A percentile compares a stretch with the other conserved stretches of the same genome.
These are phyloP conservation scores for Rissa tridactyla DNA, from an alignment of 2,113 vertebrate species.

Conservation along the genomic window DNA sequence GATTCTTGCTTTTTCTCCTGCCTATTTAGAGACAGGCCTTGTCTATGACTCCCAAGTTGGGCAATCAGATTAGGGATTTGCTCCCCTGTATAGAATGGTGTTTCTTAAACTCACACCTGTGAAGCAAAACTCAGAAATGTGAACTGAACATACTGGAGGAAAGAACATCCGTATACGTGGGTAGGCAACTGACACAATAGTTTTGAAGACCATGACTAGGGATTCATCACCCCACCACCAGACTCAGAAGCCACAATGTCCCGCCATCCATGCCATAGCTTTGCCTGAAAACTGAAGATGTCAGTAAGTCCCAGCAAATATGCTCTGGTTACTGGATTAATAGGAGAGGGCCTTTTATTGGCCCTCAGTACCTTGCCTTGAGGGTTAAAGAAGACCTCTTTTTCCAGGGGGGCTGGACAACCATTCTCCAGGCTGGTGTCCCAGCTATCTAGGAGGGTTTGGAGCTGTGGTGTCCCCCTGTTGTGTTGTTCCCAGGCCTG, in stretches of 20 bases:
- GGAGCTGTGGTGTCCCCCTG: neutral
- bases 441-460: neutral
- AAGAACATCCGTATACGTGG: accelerated
- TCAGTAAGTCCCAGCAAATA: slow-evolving; percentile 34
- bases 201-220: neutral
- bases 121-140: neutral
- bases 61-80: neutral
- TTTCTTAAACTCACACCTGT: neutral
- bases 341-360: neutral
- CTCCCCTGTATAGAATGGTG: neutral
- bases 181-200: neutral
- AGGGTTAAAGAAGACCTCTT: neutral
- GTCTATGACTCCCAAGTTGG: neutral
- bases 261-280: neutral
- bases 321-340: neutral
- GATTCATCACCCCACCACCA: neutral
- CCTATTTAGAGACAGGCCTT: neutral
- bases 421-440: neutral
- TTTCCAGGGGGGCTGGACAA: neutral
- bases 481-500: neutral
- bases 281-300: slow-evolving; percentile 51
- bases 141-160: neutral
- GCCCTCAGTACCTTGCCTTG: neutral
- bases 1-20: neutral
- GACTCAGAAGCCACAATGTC: neutral